These are phyloP conservation scores for Phrynosoma blainvillii DNA, from an alignment of 2,113 vertebrate species.

Conservation along the genomic window DNA sequence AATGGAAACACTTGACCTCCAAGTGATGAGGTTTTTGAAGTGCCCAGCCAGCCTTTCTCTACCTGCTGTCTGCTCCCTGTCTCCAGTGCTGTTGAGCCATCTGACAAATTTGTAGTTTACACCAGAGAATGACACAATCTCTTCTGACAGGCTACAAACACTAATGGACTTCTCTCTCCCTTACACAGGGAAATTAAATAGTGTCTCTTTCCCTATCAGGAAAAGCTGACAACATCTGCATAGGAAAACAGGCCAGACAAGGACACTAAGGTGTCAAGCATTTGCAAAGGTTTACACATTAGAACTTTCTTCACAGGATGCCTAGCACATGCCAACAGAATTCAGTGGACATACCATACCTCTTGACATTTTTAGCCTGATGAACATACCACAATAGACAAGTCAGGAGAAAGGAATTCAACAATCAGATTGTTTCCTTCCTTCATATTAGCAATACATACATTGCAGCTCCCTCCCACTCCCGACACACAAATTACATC, in stretches of 20 bases:
- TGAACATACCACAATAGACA: constrained; percentile 17
- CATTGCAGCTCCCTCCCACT: constrained; percentile 8
- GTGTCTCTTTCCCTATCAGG: constrained; percentile 34
- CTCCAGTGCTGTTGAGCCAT: constrained; percentile 53
- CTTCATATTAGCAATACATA: neutral
- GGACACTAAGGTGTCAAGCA: constrained; percentile 40
- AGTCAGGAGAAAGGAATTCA: constrained; percentile 24
- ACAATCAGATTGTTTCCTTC: constrained; percentile 26
- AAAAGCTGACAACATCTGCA: constrained; percentile 48
- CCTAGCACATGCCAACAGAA: constrained; percentile 40
- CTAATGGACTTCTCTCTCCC: constrained; percentile 56
- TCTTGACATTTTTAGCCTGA: constrained; percentile 45
- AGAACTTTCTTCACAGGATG: constrained; percentile 27
- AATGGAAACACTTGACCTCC: constrained; percentile 15
- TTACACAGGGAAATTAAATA: constrained; percentile 60
- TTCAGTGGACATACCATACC: constrained; percentile 30
- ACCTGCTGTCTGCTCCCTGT: constrained; percentile 28
- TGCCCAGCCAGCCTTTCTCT: neutral
- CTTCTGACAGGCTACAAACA: constrained; percentile 28
- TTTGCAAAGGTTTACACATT: constrained; percentile 41
- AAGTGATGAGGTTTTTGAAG: constrained; percentile 31
- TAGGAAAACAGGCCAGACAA: constrained; percentile 48
- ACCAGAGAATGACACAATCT: constrained; percentile 48
- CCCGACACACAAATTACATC: constrained; percentile 10
- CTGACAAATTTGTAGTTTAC: constrained; percentile 49